Conservation (phyloP, 2,888 invertebrate species). For the Ornithoptera alexandrae region DNA sequence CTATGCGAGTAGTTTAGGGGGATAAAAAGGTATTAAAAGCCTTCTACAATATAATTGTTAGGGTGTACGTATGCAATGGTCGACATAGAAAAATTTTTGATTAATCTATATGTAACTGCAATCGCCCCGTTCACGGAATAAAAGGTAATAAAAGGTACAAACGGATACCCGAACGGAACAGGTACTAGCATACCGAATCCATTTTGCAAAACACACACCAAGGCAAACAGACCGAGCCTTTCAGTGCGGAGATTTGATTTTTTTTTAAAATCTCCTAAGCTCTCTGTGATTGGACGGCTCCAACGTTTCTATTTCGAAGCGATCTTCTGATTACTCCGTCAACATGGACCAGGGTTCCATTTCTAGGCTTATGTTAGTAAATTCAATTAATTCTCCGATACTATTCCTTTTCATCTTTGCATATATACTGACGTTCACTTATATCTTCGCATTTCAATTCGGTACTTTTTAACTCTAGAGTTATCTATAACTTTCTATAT, state of each 20-base stretch:
- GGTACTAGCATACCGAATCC: conserved; percentile 6
- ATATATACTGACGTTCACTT: too few relatives aligned
- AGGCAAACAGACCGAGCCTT: conserved; percentile 16
- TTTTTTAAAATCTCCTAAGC: conserved; percentile 29
- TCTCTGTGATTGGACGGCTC: conserved; percentile 35
- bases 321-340: conserved; percentile 32
- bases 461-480: too few relatives aligned
- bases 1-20: too few relatives aligned
- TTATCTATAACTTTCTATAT: too few relatives aligned
- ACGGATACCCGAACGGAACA: neutral
- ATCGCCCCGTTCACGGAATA: neutral
- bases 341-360: conserved; percentile 24
- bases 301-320: conserved; percentile 34
- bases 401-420: neutral
- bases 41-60: neutral
- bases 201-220: conserved; percentile 23
- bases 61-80: neutral
- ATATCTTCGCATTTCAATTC: too few relatives aligned
- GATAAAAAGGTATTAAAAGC: neutral
- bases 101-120: neutral
- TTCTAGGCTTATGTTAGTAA: conserved; percentile 14
- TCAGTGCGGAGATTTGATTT: conserved; percentile 15
- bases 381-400: conserved; percentile 21
- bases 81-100: neutral
- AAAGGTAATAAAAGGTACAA: neutral